These are phyloP conservation scores for Trematocara nigrifrons DNA, from an alignment of 2,113 vertebrate genomes.

Conservation along the genomic window DNA sequence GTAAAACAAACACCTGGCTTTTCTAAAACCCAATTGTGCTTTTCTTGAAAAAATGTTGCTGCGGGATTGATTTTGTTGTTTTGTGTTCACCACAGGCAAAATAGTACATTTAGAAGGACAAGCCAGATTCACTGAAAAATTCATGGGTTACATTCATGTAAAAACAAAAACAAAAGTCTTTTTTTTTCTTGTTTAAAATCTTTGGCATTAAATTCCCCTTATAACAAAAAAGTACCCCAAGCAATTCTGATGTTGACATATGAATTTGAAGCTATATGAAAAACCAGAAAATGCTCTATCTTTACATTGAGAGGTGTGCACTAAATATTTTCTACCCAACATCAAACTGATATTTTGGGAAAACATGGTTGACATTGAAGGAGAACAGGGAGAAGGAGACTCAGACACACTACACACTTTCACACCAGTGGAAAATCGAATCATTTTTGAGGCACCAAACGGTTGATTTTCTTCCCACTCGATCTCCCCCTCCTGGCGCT, in stretches of 20 bases:
- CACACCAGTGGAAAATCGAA: slow-evolving; percentile 48
- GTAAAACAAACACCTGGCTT: not conserved
- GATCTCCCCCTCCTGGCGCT: slow-evolving; percentile 19
- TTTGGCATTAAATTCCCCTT: not conserved
- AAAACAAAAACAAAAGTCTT: not conserved
- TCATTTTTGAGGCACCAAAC: slow-evolving; percentile 47
- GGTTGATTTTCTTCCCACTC: slow-evolving; percentile 58
- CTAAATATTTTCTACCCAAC: not conserved
- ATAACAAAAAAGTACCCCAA: not conserved
- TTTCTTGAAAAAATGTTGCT: not conserved
- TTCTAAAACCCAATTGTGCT: not conserved
- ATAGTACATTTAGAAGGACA: not conserved
- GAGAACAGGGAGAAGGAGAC: not conserved
- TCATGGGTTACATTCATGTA: not conserved
- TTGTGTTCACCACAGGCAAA: not conserved
- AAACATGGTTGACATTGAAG: slow-evolving; percentile 13
- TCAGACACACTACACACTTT: slow-evolving; percentile 18
- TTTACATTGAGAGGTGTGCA: not conserved
- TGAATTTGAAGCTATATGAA: not conserved
- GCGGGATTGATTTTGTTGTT: not conserved
- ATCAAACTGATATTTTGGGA: not conserved
- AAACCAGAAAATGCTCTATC: not conserved
- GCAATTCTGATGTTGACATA: not conserved
- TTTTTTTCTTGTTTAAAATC: not conserved
- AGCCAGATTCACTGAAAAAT: not conserved